Evolutionary conservation across 2,113 vertebrate species (phyloP).

Genomic region (Lepisosteus osseus): DNA sequence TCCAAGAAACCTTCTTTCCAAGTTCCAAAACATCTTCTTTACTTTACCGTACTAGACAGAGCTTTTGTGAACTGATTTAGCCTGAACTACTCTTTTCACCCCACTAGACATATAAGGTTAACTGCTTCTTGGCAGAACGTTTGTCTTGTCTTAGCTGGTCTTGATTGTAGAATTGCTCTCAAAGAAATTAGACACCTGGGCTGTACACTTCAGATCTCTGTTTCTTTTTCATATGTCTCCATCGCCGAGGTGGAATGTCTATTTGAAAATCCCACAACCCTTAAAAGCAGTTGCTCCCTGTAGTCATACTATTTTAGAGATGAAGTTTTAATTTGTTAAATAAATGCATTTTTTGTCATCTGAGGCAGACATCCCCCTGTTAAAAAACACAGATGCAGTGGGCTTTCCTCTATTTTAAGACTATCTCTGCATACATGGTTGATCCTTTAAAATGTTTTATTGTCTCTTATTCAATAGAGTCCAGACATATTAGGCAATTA

Average conservation of each 20-base stretch:
- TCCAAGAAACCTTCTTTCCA: no score
- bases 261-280: background rate
- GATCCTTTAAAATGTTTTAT: constrained; percentile 8
- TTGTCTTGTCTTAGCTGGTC: no score
- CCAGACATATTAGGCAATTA: background rate
- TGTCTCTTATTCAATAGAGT: constrained; percentile 9
- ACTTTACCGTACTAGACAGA: no score
- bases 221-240: background rate
- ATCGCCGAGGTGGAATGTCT: background rate
- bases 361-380: constrained; percentile 6
- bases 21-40: no score
- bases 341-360: background rate
- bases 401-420: constrained; percentile 2
- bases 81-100: no score
- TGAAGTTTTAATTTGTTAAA: background rate
- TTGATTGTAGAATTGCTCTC: no score
- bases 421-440: constrained; percentile 13
- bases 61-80: no score
- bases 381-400: background rate
- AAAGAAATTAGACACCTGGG: background rate
- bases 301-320: background rate
- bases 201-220: background rate
- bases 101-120: no score
- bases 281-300: background rate
- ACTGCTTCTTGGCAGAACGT: no score